Base-by-base conservation (phyloP, 1,140 invertebrate genomes). In the Eriosoma lanigerum region DNA sequence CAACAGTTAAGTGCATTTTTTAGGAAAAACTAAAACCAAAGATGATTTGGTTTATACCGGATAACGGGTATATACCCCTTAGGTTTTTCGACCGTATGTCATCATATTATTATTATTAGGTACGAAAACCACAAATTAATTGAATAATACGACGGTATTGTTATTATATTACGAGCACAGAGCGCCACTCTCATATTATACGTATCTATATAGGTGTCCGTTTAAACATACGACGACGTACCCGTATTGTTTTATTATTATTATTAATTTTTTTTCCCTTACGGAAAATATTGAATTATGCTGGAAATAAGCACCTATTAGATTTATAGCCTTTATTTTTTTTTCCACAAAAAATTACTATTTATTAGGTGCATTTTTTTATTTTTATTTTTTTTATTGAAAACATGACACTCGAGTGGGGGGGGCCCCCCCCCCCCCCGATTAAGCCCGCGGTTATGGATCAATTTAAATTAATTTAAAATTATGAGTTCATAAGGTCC, bases 71-170 rank as follows among this genome's bases (percentile, higher is more conserved):
- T n/a, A n/a, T n/a, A n/a, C n/a, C n/a, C 58, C 13, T 3, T 13
- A 21, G 62, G 62, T 44, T 66, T 10, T 6, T 66, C n/a, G 38
- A 32, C 62, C 62, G 32, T 46, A 68, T 68, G 66, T 68, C 66
- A 26, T 68, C 66, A 17, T 54, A 13, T 54, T 54, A 76, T 76
- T 58, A 58, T 76, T n/a, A n/a, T n/a, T n/a, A n/a, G n/a, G n/a
- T n/a, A n/a, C n/a, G 44, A 76, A 54, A 72, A 60, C 52, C 32
- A 76, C 73, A 76, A 76, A 76, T 76, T 54, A 76, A 76, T 76
- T 29, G 52, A 44, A 76, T 29, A 44, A n/a, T n/a, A n/a, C 29
- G 52, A n/a, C n/a, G n/a, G n/a, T 75, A 17, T 75, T n/a, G n/a
- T n/a, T n/a, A n/a, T n/a, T n/a, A n/a, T 75, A 75, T 75, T 75